Evolutionary conservation across 2,888 invertebrate genomes (phyloP), one percentile per base, ranked within the genome.

Genomic region (Sminthurides aquaticus): DNA sequence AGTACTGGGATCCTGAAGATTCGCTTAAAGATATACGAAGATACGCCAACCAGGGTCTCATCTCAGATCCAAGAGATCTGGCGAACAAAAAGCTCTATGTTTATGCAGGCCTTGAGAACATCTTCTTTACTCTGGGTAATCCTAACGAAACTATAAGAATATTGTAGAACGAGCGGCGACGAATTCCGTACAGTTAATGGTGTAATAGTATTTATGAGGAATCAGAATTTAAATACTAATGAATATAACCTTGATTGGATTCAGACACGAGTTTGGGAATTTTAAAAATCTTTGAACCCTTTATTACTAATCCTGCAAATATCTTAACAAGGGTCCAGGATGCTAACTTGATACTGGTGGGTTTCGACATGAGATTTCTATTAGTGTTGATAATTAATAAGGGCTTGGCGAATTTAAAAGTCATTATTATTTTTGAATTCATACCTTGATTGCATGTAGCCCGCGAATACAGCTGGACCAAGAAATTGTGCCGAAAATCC

Each of bases 31-130:
- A 73, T 49, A 71, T 75, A 22, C 59, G 67, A 57, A 28, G 57
- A 8, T 74, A 72, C 57, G 63, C 65, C 15, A 62, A 60, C 20
- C 55, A 66, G 27, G 63, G 69, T 2, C 56, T 73, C 2, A 73
- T 75, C 57, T 73, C 72, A 8, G 66, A 66, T 48, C 72, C 74
- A 2, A 55, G 15, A 18, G 69, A 72, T 67, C 57, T 75, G 18
- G 49, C 64, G 29, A 67, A 71, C 27, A 72, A 71, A 55, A 58
- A 65, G 20, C 55, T 75, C 0, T 75, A 73, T 28, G 68, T 75
- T 1, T 75, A 71, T 62, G 68, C 73, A 26, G 72, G 72, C 24
- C 62, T 66, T 3, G 54, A 69, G 18, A 72, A 65, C 55, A 18
- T 57, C 11, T 65, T 73, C 34, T 74, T 74, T 62, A 68, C 67